Evolutionary conservation across 2,113 vertebrate genomes (phyloP).

Genomic region (Odontesthes bonariensis): DNA sequence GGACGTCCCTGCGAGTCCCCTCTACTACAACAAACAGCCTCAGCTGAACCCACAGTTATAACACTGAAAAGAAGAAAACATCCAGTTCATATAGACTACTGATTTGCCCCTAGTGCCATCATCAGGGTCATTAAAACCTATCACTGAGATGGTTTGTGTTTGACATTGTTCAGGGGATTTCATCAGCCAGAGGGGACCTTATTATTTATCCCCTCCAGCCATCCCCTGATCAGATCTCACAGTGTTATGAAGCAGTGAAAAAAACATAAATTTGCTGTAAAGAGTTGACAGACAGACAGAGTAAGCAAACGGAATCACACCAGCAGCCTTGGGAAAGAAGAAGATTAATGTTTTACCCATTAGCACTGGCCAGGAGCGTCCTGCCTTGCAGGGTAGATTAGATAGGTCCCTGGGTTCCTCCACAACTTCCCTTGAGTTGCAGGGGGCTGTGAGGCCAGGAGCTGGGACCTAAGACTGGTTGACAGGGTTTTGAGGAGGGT

Average conservation of each 20-base stretch:
- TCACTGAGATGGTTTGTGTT: conserved; percentile 23
- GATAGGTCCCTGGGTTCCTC: conserved; percentile 40
- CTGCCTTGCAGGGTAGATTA: conserved; percentile 56
- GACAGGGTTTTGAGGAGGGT: conserved; percentile 31
- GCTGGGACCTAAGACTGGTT: conserved; percentile 52
- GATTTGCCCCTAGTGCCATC: conserved; percentile 26
- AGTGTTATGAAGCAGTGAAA: conserved; percentile 26
- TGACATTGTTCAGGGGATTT: conserved; percentile 32
- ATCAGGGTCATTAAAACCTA: conserved; percentile 26
- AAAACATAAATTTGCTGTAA: conserved; percentile 15
- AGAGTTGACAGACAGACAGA: conserved; percentile 28
- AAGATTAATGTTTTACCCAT: conserved; percentile 75
- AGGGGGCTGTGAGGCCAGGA: conserved; percentile 37
- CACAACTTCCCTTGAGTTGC: conserved; percentile 20
- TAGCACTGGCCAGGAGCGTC: conserved; percentile 52
- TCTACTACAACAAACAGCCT: conserved; percentile 7
- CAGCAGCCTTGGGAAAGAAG: conserved; percentile 43
- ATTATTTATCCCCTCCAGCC: conserved; percentile 50
- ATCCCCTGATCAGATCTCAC: conserved; percentile 5
- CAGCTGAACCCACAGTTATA: not conserved
- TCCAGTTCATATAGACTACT: conserved; percentile 5
- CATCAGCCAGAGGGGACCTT: conserved; percentile 50
- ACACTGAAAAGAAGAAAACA: not conserved
- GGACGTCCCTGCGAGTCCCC: too few relatives aligned
- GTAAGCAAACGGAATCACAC: conserved; percentile 44